Evolutionary conservation across 1,140 invertebrate species (phyloP).

Genomic region (Zaprionus tsacasi): DNA sequence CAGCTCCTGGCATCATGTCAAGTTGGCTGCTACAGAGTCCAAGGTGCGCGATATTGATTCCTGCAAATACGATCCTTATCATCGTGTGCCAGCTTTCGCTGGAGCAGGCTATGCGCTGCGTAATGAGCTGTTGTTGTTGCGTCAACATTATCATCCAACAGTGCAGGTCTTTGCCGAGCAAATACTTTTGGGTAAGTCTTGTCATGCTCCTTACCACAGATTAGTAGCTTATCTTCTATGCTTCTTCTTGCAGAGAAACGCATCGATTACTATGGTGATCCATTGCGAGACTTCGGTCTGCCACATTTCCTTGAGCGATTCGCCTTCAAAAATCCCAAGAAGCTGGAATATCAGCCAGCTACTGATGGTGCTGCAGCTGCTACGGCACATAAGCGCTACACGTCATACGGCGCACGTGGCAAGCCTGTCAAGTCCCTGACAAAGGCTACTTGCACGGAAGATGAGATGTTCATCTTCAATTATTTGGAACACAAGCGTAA

Average conservation of each 20-base stretch:
- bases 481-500: slow-evolving; percentile 82
- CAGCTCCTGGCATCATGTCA: slow-evolving; percentile 75
- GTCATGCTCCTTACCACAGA: neutral
- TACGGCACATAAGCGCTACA: slow-evolving; percentile 69
- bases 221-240: neutral
- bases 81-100: slow-evolving; percentile 93
- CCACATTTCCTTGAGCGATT: slow-evolving; percentile 97
- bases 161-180: slow-evolving; percentile 94
- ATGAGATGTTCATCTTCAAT: slow-evolving; percentile 83
- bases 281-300: slow-evolving; percentile 95
- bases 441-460: slow-evolving; percentile 73
- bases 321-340: slow-evolving; percentile 98
- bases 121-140: slow-evolving; percentile 90
- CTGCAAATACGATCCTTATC: slow-evolving; percentile 88
- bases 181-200: slow-evolving; percentile 89
- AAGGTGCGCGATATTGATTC: slow-evolving; percentile 69
- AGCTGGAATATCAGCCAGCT: slow-evolving; percentile 85
- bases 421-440: slow-evolving; percentile 71
- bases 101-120: slow-evolving; percentile 89
- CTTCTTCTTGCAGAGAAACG: slow-evolving; percentile 85
- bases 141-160: slow-evolving; percentile 95
- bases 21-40: slow-evolving; percentile 28
- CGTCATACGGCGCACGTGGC: slow-evolving; percentile 66
- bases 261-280: slow-evolving; percentile 95
- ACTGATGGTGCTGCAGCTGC: slow-evolving; percentile 59